Conservation (phyloP, 1,140 invertebrate genomes). For the Aculops lycopersici region DNA sequence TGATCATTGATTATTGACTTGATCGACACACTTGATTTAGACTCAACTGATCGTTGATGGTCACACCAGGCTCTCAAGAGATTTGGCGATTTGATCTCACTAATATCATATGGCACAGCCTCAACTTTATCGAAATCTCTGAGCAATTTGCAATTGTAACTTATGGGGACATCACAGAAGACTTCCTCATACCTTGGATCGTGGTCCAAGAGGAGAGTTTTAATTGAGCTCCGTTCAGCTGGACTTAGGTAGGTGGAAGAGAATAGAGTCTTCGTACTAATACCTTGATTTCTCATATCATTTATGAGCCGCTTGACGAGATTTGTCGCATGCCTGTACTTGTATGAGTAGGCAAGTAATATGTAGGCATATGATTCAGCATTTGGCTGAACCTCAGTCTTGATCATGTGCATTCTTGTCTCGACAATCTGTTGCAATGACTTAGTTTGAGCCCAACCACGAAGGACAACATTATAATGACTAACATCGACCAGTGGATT, state of each 20-base stretch:
- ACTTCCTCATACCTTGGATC: neutral
- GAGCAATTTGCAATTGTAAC: neutral
- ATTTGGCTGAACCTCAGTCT: neutral
- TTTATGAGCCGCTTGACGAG: neutral
- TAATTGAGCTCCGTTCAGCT: neutral
- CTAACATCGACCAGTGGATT: neutral
- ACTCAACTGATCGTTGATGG: neutral
- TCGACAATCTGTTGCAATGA: neutral
- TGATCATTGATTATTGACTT: neutral
- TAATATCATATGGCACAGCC: neutral
- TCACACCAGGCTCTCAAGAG: neutral
- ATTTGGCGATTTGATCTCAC: neutral
- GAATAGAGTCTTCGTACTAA: neutral
- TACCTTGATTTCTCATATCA: neutral
- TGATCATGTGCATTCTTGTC: neutral
- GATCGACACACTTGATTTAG: neutral
- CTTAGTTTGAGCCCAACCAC: neutral
- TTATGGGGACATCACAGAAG: constrained; percentile 8
- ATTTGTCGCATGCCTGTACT: neutral
- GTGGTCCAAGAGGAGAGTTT: neutral
- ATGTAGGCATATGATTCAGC: neutral
- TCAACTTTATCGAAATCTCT: neutral
- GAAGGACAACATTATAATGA: neutral
- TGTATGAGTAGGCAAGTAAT: neutral
- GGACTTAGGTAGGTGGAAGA: neutral